Conservation (phyloP, 2,888 invertebrate species). For the Phengaris arion region DNA sequence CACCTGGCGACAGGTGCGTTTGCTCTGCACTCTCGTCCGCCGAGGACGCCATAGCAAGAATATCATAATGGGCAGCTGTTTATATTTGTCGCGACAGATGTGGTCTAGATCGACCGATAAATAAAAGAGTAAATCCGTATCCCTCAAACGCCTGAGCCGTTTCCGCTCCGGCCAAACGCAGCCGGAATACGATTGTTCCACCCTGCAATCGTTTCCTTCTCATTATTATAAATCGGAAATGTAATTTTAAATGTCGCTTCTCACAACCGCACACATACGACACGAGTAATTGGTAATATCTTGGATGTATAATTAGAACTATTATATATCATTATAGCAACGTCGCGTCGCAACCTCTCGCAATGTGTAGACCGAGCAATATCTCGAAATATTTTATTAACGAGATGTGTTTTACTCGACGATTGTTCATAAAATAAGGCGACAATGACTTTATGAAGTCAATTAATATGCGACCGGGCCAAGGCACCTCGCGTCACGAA, state of each 20-base stretch:
- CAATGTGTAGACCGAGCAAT: slow-evolving; percentile 68
- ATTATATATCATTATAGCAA: slow-evolving; percentile 49
- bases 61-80: slow-evolving; percentile 69
- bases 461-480: slow-evolving; percentile 57
- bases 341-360: slow-evolving; percentile 70
- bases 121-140: slow-evolving; percentile 73
- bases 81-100: slow-evolving; percentile 72
- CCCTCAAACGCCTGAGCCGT: slow-evolving; percentile 63
- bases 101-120: slow-evolving; percentile 72
- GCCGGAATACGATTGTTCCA: slow-evolving; percentile 73
- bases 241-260: slow-evolving; percentile 49
- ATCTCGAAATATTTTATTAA: slow-evolving; percentile 55
- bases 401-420: slow-evolving; percentile 62
- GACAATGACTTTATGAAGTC: slow-evolving; percentile 52
- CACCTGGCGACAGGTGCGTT: slow-evolving; percentile 75
- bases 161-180: slow-evolving; percentile 64
- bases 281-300: slow-evolving; percentile 22
- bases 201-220: slow-evolving; percentile 68
- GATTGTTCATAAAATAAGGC: slow-evolving; percentile 57
- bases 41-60: slow-evolving; percentile 58
- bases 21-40: slow-evolving; percentile 50
- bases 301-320: slow-evolving; percentile 35
- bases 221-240: slow-evolving; percentile 68
- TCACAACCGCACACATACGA: background rate
- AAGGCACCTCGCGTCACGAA: slow-evolving; percentile 45